Conservation (phyloP, 2,888 invertebrate genomes). For the Limulus polyphemus region DNA sequence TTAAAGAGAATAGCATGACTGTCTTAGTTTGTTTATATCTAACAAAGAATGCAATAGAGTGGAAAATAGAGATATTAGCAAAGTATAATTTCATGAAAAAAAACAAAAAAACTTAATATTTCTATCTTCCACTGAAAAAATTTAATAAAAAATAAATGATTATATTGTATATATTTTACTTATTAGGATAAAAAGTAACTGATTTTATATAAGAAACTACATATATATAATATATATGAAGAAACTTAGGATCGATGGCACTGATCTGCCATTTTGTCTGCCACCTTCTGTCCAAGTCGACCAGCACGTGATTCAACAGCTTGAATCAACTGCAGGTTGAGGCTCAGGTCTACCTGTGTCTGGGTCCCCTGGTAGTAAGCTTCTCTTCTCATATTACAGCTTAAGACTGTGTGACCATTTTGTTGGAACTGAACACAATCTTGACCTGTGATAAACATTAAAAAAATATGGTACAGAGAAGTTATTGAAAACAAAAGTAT, state of each 20-base stretch:
- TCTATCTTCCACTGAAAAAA: no score
- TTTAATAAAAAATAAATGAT: no score
- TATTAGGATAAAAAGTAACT: no score
- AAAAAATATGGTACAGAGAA: background rate
- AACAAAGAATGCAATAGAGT: no score
- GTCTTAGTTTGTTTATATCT: no score
- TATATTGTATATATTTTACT: no score
- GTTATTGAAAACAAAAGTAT: background rate
- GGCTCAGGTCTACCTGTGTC: conserved; percentile 17
- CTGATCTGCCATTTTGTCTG: conserved; percentile 9
- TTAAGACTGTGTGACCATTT: conserved; percentile 20
- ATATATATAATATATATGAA: no score
- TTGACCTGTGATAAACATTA: conserved; percentile 9
- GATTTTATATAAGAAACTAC: no score
- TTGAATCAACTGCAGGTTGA: conserved; percentile 20
- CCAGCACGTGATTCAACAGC: conserved; percentile 17
- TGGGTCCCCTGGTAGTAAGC: conserved; percentile 11
- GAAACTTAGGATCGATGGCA: conserved; percentile 9
- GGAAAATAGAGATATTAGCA: no score
- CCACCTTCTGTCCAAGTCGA: conserved; percentile 12
- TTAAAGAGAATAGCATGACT: no score
- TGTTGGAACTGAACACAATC: conserved; percentile 22
- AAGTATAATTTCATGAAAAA: no score
- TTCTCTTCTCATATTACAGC: conserved; percentile 20
- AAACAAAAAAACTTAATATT: no score